These are phyloP conservation scores for Hydrolagus colliei DNA, from an alignment of 2,797 vertebrate species.

Conservation along the genomic window DNA sequence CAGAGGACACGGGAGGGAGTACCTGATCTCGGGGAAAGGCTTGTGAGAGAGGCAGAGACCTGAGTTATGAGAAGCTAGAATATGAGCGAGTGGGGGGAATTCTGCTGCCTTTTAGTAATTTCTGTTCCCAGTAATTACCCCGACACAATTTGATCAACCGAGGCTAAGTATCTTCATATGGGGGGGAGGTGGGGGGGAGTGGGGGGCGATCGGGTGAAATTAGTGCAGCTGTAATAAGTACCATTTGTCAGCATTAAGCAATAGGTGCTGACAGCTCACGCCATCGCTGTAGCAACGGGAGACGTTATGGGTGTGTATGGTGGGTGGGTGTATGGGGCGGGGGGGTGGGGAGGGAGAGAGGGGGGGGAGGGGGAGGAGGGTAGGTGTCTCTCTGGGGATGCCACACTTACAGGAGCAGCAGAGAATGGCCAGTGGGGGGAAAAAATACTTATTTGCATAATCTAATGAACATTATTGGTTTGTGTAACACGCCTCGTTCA, in stretches of 20 bases:
- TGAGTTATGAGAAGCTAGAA: neutral
- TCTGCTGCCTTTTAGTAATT: too few relatives aligned
- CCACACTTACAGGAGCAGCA: neutral
- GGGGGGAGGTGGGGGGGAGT: constrained; percentile 44
- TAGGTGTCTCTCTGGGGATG: neutral
- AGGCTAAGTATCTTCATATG: constrained; percentile 88
- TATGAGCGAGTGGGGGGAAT: constrained; percentile 27
- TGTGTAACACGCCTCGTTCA: neutral
- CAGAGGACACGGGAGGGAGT: neutral
- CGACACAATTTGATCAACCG: constrained; percentile 84
- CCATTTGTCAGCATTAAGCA: constrained; percentile 84
- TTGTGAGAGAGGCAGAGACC: neutral
- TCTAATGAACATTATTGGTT: constrained; percentile 27
- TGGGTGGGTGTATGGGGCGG: too few relatives aligned
- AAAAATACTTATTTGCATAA: constrained; percentile 10
- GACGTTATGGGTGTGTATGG: neutral
- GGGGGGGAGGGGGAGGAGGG: too few relatives aligned
- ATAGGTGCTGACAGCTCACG: constrained; percentile 75
- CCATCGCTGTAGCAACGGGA: constrained; percentile 64
- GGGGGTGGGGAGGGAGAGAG: too few relatives aligned
- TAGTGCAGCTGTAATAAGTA: constrained; percentile 89
- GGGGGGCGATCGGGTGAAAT: constrained; percentile 78
- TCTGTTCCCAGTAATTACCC: too few relatives aligned
- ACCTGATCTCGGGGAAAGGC: too few relatives aligned
- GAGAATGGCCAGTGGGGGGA: neutral